phyloP scores from a whole-genome alignment of 1,140 invertebrate genomes.

The Acyrthosiphon pisum region DNA sequence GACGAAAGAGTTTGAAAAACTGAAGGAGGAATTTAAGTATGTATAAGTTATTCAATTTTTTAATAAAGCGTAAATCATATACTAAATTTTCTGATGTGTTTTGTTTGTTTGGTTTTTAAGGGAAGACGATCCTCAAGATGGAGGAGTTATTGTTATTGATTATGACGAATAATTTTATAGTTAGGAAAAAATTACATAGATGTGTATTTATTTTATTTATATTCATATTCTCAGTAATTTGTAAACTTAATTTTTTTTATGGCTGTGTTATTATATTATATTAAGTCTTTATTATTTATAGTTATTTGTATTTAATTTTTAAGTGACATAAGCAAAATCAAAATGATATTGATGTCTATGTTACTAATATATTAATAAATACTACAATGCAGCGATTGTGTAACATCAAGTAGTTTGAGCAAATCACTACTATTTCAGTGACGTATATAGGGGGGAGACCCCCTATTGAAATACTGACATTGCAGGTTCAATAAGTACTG shows the following conservation, averaged over 20 bases:
- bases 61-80: no score
- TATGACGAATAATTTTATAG: neutral
- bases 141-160: slow-evolving; percentile 2
- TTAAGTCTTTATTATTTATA: neutral
- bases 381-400: no score
- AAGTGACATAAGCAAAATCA: neutral
- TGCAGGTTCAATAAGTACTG: no score
- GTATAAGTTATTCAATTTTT: neutral
- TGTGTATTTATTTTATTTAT: neutral
- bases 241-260: neutral
- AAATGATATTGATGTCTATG: neutral
- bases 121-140: neutral
- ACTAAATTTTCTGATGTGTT: neutral
- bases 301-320: neutral
- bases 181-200: no score
- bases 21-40: slow-evolving; percentile 4
- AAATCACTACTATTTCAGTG: no score
- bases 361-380: no score
- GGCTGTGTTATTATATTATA: no score
- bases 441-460: no score
- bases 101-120: neutral
- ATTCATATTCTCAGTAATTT: neutral
- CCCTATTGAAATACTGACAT: no score
- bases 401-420: no score
- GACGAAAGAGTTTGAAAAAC: neutral